Evolutionary conservation across 2,113 vertebrate genomes (phyloP).

Genomic region (Larimichthys crocea): DNA sequence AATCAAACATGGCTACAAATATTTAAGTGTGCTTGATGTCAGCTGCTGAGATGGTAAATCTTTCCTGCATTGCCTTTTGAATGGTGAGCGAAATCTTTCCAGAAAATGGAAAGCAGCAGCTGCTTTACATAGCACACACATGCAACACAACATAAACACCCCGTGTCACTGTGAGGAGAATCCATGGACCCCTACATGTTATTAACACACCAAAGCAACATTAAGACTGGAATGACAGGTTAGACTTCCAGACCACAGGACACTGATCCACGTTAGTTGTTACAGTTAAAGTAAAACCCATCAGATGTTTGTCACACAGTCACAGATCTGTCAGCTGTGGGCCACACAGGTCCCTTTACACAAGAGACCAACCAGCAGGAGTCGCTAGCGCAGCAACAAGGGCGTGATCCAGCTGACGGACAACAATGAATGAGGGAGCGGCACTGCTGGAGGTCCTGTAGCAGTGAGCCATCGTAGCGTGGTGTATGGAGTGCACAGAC

Average conservation of each 20-base stretch:
- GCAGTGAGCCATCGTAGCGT: neutral
- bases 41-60: neutral
- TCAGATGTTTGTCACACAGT: neutral
- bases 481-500: neutral
- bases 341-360: neutral
- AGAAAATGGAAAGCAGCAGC: slow-evolving; percentile 49
- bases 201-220: slow-evolving; percentile 1
- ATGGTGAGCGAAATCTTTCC: neutral
- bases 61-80: neutral
- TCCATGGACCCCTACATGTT: neutral
- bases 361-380: neutral
- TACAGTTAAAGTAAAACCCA: neutral
- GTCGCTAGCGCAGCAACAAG: neutral
- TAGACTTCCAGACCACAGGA: neutral
- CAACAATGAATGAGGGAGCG: neutral
- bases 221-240: neutral
- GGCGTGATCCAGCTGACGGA: neutral
- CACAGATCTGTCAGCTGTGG: neutral
- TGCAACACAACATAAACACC: slow-evolving; percentile 15
- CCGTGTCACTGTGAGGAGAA: neutral
- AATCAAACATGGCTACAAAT: neutral
- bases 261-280: neutral
- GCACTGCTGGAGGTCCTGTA: too few relatives aligned
- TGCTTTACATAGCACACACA: slow-evolving; percentile 8
- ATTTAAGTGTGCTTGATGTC: neutral